phyloP scores from a whole-genome alignment of 1,140 invertebrate species.

The Bombus confusus region DNA sequence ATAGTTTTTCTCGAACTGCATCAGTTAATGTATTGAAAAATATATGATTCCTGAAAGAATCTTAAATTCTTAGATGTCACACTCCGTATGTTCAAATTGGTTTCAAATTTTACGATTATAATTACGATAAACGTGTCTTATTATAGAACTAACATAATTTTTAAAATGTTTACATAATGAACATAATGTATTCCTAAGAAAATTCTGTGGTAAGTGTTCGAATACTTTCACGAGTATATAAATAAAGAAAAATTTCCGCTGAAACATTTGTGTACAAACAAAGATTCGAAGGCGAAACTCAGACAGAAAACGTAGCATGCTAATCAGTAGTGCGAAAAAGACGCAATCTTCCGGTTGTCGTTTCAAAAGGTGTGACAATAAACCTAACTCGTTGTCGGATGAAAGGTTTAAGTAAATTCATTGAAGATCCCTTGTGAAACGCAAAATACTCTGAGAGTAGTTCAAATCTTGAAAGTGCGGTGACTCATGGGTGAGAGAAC shows the following conservation, averaged over 20 bases:
- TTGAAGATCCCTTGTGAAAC: not conserved
- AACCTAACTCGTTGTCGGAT: slow-evolving; percentile 7
- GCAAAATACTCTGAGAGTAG: not conserved
- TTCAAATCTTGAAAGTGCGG: not conserved
- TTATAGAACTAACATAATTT: no score
- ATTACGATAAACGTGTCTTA: no score
- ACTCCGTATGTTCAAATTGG: no score
- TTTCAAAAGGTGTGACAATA: slow-evolving; percentile 23
- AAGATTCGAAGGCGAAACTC: slow-evolving; percentile 8
- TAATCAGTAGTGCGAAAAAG: slow-evolving; percentile 42
- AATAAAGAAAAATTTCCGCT: not conserved
- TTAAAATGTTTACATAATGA: no score
- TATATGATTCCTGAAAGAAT: no score
- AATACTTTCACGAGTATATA: not conserved
- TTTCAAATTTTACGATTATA: no score
- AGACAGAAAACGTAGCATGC: slow-evolving; percentile 38
- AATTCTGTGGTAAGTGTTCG: no score
- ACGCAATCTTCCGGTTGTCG: slow-evolving; percentile 31
- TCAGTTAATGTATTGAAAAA: no score
- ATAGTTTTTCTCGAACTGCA: no score
- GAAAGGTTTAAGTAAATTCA: not conserved
- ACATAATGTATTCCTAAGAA: no score
- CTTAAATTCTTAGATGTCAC: no score
- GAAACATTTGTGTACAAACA: not conserved
- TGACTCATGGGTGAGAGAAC: not conserved